Conservation (phyloP, 2,113 vertebrate genomes). For the Osmerus mordax region DNA sequence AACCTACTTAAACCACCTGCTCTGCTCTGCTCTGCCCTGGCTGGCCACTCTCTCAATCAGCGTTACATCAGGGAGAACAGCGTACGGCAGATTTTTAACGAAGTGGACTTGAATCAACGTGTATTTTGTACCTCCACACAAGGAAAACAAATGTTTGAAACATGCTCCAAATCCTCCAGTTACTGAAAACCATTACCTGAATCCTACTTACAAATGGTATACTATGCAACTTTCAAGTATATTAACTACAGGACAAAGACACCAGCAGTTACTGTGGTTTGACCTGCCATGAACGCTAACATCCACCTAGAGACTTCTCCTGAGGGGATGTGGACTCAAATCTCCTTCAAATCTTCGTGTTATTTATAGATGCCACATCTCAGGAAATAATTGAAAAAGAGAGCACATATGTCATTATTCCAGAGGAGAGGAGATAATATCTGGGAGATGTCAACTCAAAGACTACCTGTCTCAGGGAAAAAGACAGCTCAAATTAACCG, state of each 20-base stretch:
- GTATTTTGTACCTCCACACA: no score
- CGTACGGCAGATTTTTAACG: no score
- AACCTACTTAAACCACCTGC: conserved; percentile 46
- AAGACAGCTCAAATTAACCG: conserved; percentile 52
- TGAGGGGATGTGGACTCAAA: conserved; percentile 28
- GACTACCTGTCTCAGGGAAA: conserved; percentile 22
- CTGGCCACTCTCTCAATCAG: neutral
- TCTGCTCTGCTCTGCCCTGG: conserved; percentile 29
- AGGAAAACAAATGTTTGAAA: no score
- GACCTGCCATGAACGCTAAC: neutral
- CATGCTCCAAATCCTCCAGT: no score
- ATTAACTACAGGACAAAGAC: no score
- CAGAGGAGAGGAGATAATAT: conserved; percentile 32
- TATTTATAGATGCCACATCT: conserved; percentile 49
- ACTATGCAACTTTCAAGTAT: no score
- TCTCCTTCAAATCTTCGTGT: conserved; percentile 38
- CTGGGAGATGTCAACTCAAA: conserved; percentile 44
- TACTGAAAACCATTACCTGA: no score
- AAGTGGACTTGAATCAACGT: no score
- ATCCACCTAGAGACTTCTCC: neutral
- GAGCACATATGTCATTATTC: conserved; percentile 51
- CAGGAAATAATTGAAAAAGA: conserved; percentile 38
- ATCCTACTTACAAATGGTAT: no score
- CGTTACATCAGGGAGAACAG: no score
- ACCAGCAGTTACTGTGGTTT: neutral